These are phyloP conservation scores for Scarus forsteni DNA, from an alignment of 2,797 vertebrate species.

Conservation along the genomic window DNA sequence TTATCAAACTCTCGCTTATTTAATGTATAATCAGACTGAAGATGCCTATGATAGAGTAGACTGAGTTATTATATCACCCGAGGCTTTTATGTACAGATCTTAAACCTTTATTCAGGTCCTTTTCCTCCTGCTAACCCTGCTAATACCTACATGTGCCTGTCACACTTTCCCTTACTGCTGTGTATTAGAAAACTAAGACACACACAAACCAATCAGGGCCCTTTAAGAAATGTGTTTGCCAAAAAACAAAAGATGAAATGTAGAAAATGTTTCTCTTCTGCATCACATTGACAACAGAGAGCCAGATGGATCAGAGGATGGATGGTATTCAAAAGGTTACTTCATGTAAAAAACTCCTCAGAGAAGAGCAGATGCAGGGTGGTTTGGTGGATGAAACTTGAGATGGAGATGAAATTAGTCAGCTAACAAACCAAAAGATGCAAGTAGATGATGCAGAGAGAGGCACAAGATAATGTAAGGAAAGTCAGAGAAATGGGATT, in stretches of 20 bases:
- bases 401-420: conserved; percentile 24
- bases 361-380: conserved; percentile 35
- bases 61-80: conserved; percentile 37
- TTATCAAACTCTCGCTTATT: no score
- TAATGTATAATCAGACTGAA: conserved; percentile 6
- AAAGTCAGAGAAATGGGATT: neutral
- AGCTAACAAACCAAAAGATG: conserved; percentile 44
- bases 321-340: conserved; percentile 27
- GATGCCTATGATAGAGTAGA: conserved; percentile 46
- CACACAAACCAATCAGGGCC: conserved; percentile 29
- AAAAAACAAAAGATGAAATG: conserved; percentile 44
- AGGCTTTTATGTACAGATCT: conserved; percentile 58
- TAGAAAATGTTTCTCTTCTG: conserved; percentile 48
- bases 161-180: conserved; percentile 40
- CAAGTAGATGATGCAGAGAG: neutral
- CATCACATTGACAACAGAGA: neutral
- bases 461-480: neutral
- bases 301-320: conserved; percentile 30
- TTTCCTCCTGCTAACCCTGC: conserved; percentile 51
- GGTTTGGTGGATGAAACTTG: conserved; percentile 25
- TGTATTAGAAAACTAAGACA: conserved; percentile 17
- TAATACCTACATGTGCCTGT: conserved; percentile 77
- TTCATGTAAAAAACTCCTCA: conserved; percentile 15
- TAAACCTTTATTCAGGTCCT: conserved; percentile 68
- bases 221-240: conserved; percentile 37